Conservation (phyloP, 2,888 invertebrate genomes). For the Sylvicola fuscatus region DNA sequence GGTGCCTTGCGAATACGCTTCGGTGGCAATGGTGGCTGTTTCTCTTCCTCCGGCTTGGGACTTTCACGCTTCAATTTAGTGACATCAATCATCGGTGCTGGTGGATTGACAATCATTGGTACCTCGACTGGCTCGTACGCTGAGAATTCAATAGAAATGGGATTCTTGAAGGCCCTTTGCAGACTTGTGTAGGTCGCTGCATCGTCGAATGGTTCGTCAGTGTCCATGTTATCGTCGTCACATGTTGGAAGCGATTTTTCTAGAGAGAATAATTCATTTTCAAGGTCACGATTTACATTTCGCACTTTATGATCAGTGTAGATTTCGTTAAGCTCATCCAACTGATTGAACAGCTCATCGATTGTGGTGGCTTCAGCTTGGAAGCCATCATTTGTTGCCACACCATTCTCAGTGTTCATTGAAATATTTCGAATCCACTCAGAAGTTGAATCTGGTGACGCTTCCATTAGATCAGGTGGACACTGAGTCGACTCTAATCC, state of each 20-base stretch:
- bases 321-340: slow-evolving; percentile 62
- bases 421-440: slow-evolving; percentile 5
- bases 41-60: slow-evolving; percentile 34
- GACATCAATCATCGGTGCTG: slow-evolving; percentile 30
- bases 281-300: slow-evolving; percentile 23
- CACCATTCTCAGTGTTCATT: slow-evolving; percentile 10
- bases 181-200: slow-evolving; percentile 65
- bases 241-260: slow-evolving; percentile 12
- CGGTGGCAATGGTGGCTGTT: slow-evolving; percentile 60
- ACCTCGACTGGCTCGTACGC: slow-evolving; percentile 24
- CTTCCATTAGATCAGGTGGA: too few relatives aligned
- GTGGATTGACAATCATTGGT: slow-evolving; percentile 19
- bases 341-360: slow-evolving; percentile 52
- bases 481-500: too few relatives aligned
- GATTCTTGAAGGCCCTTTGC: slow-evolving; percentile 71
- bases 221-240: slow-evolving; percentile 26
- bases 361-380: slow-evolving; percentile 37
- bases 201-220: slow-evolving; percentile 49
- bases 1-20: slow-evolving; percentile 44
- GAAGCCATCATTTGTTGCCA: slow-evolving; percentile 12
- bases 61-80: slow-evolving; percentile 28
- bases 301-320: slow-evolving; percentile 52
- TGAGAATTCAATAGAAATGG: slow-evolving; percentile 31
- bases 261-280: slow-evolving; percentile 17
- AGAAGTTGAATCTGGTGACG: not conserved